These are phyloP conservation scores for Lithosia quadra DNA, from an alignment of 2,888 invertebrate species.

Conservation along the genomic window DNA sequence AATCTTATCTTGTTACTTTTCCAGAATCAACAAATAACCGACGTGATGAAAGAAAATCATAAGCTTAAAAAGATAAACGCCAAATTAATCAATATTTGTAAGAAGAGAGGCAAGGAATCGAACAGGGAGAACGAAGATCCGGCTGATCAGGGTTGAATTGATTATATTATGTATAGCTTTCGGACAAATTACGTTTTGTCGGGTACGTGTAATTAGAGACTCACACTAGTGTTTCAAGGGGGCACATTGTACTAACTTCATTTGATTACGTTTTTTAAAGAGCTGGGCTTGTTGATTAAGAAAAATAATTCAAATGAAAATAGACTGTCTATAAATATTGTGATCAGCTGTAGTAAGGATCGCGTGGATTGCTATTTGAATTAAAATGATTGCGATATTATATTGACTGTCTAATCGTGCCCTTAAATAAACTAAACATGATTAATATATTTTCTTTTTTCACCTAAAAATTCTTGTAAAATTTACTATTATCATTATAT, in stretches of 20 bases:
- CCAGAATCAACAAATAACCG: slow-evolving; percentile 82
- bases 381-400: too few relatives aligned
- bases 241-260: background rate
- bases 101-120: slow-evolving; percentile 74
- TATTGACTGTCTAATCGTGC: too few relatives aligned
- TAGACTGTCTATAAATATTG: too few relatives aligned
- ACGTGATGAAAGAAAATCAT: slow-evolving; percentile 81
- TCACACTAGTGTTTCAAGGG: background rate
- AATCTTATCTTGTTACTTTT: background rate
- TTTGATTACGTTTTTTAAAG: slow-evolving; percentile 17
- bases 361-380: too few relatives aligned
- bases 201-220: background rate
- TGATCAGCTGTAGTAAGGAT: too few relatives aligned
- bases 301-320: slow-evolving; percentile 9
- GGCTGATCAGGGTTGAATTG: slow-evolving; percentile 55
- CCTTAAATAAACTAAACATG: too few relatives aligned
- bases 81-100: slow-evolving; percentile 78
- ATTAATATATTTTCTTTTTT: too few relatives aligned
- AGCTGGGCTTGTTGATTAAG: slow-evolving; percentile 48
- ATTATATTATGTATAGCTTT: background rate
- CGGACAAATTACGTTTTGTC: background rate
- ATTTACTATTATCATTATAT: background rate
- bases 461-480: too few relatives aligned
- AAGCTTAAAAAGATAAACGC: slow-evolving; percentile 82
- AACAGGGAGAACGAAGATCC: slow-evolving; percentile 76